Percentiles rank a stretch among this genome's conserved stretches.
Evolutionary conservation across 2,797 vertebrate species (phyloP).

Genomic region (Apogon talboti): DNA sequence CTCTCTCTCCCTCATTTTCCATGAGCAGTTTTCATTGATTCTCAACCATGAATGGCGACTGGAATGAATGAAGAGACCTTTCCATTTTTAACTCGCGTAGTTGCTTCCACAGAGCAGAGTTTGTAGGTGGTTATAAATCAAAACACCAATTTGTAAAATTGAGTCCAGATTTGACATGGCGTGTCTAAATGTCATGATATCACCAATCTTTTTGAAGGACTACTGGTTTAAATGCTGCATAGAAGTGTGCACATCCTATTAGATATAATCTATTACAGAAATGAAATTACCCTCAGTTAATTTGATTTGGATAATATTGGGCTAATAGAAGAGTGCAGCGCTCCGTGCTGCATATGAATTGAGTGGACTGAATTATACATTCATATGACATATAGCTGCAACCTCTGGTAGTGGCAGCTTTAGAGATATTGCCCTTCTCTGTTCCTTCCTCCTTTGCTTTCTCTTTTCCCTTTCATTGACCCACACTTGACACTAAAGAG

Average conservation of each 20-base stretch:
- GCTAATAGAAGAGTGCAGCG: conserved; percentile 62
- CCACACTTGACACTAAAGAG: conserved; percentile 40
- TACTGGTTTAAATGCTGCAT: conserved; percentile 46
- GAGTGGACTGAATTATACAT: conserved; percentile 46
- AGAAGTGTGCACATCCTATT: conserved; percentile 57
- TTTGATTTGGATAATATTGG: conserved; percentile 75
- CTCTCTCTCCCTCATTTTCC: conserved; percentile 27
- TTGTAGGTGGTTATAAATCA: conserved; percentile 27
- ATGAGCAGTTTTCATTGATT: conserved; percentile 56
- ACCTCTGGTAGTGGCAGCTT: conserved; percentile 43
- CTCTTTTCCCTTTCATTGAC: conserved; percentile 24
- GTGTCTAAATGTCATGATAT: conserved; percentile 48
- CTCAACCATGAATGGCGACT: conserved; percentile 52
- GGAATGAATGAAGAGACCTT: conserved; percentile 58
- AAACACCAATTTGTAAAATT: conserved; percentile 41
- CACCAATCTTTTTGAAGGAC: conserved; percentile 32
- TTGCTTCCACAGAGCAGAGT: conserved; percentile 28
- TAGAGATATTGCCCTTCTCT: conserved; percentile 20
- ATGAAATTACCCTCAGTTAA: conserved; percentile 76
- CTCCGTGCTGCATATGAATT: conserved; percentile 65
- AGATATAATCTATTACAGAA: conserved; percentile 68
- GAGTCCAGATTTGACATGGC: conserved; percentile 38
- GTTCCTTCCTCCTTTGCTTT: conserved; percentile 11
- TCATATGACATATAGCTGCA: conserved; percentile 43
- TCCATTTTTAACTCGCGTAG: conserved; percentile 48